These are phyloP conservation scores for Ooceraea biroi DNA, from an alignment of 1,140 invertebrate species.

Conservation along the genomic window DNA sequence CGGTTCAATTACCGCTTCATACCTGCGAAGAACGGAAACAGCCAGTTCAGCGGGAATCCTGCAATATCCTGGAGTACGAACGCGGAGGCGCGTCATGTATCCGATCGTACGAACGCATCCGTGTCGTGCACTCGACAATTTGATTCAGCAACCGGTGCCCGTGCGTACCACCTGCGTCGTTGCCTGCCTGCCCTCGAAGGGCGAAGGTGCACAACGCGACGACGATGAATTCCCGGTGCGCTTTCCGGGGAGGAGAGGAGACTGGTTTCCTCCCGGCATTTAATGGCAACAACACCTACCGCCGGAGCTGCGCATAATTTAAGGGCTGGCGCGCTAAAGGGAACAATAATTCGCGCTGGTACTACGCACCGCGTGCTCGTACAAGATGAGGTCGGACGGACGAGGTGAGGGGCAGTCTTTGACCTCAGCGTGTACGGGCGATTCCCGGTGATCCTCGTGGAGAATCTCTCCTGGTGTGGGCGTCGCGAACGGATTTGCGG, in stretches of 20 bases:
- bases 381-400: constrained; percentile 51
- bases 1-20: no score
- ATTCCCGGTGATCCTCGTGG: constrained; percentile 46
- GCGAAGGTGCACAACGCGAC: constrained; percentile 10
- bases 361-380: constrained; percentile 12
- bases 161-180: background rate
- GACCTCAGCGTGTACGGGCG: constrained; percentile 61
- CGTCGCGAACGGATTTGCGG: constrained; percentile 55
- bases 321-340: constrained; percentile 56
- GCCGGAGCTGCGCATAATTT: constrained; percentile 55
- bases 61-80: no score
- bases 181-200: constrained; percentile 13
- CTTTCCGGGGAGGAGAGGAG: background rate
- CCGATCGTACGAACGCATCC: background rate
- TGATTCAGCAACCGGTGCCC: background rate
- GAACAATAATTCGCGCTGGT: constrained; percentile 64
- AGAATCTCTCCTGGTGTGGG: constrained; percentile 62
- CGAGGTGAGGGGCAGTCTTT: constrained; percentile 70
- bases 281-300: constrained; percentile 36
- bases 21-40: no score
- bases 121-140: constrained; percentile 6
- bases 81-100: no score
- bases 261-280: constrained; percentile 6
- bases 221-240: constrained; percentile 14
- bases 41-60: no score